A percentile compares a stretch with the other conserved stretches of the same genome.
These are phyloP conservation scores for Megalopta genalis DNA, from an alignment of 1,140 invertebrate species.

Conservation along the genomic window DNA sequence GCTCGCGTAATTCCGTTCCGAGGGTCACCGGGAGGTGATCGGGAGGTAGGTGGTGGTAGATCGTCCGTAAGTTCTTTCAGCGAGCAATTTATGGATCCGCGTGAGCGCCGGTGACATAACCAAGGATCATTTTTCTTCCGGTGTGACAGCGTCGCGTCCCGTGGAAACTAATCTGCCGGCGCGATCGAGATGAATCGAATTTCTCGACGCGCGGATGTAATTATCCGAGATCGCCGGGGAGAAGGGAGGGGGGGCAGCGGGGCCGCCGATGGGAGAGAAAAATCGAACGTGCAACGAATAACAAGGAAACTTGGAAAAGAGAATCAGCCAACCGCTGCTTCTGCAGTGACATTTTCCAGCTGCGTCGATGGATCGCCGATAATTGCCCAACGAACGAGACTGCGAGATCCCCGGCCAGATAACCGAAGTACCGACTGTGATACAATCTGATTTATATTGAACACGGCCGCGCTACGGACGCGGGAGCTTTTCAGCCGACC, in stretches of 20 bases:
- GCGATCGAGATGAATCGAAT: slow-evolving; percentile 56
- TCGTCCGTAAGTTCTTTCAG: slow-evolving; percentile 10
- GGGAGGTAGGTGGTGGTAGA: not conserved
- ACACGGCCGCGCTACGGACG: slow-evolving; percentile 62
- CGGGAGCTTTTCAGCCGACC: slow-evolving; percentile 45
- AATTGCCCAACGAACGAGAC: slow-evolving; percentile 70
- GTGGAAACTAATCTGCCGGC: slow-evolving; percentile 40
- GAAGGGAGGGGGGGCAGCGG: not conserved
- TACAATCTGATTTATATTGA: slow-evolving; percentile 77
- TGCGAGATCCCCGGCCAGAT: slow-evolving; percentile 67
- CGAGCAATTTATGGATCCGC: slow-evolving; percentile 49
- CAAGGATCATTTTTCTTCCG: slow-evolving; percentile 53
- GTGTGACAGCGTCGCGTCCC: slow-evolving; percentile 21
- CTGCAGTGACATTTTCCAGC: slow-evolving; percentile 68
- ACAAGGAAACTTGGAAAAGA: slow-evolving; percentile 50
- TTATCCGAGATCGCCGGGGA: slow-evolving; percentile 28
- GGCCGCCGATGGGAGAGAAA: no score
- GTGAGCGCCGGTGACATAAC: slow-evolving; percentile 15
- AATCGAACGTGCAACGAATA: not conserved
- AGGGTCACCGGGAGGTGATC: not conserved
- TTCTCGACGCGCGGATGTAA: slow-evolving; percentile 45
- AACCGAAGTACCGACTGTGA: slow-evolving; percentile 65
- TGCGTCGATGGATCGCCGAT: slow-evolving; percentile 73
- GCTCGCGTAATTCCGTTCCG: slow-evolving; percentile 18
- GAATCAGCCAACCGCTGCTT: slow-evolving; percentile 26